phyloP scores from a whole-genome alignment of 1,140 invertebrate genomes.

The Drosophila trapezifrons region DNA sequence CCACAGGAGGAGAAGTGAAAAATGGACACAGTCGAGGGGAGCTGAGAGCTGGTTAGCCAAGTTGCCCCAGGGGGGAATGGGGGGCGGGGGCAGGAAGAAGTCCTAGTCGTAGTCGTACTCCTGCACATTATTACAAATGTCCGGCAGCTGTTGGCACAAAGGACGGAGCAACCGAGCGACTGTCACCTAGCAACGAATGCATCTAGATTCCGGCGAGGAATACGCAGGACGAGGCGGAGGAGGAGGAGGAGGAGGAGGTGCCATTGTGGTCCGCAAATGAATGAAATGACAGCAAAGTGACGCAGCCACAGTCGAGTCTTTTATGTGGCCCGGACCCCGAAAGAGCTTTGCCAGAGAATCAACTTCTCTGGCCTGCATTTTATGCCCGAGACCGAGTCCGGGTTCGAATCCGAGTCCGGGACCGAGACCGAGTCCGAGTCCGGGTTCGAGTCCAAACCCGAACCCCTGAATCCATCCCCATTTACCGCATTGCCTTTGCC shows the following conservation, averaged over 20 bases:
- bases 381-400: no score
- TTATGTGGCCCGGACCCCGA: constrained; percentile 40
- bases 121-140: constrained; percentile 73
- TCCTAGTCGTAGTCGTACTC: neutral
- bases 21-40: neutral
- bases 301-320: constrained; percentile 57
- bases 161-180: constrained; percentile 1
- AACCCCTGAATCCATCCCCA: neutral
- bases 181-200: constrained; percentile 44
- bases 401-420: no score
- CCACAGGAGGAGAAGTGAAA: neutral
- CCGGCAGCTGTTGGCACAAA: constrained; percentile 58
- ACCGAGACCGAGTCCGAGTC: no score
- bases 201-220: constrained; percentile 3
- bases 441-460: neutral
- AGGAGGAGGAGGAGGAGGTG: neutral
- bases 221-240: neutral
- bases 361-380: constrained; percentile 18
- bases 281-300: constrained; percentile 66
- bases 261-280: constrained; percentile 59
- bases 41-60: constrained; percentile 6
- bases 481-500: constrained; percentile 34
- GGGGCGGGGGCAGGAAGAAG: no score
- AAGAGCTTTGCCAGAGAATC: constrained; percentile 29
- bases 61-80: neutral